These are phyloP conservation scores for Schlechtendalia chinensis DNA, from an alignment of 1,140 invertebrate species.

Conservation along the genomic window DNA sequence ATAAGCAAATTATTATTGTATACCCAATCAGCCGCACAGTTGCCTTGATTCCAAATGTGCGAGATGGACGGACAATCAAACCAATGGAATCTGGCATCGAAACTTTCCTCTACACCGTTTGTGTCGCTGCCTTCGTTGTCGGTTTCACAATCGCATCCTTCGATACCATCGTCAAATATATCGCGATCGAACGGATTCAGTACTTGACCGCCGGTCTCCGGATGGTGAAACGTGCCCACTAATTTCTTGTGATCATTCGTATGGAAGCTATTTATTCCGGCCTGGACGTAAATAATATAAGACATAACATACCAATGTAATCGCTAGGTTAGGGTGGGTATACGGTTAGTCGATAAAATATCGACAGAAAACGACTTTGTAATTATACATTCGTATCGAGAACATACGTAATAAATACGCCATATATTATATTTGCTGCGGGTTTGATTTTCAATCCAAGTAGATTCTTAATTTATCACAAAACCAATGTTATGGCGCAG, in stretches of 20 bases:
- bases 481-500: no score
- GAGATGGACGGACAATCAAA: slow-evolving; percentile 75
- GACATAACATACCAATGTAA: no score
- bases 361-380: no score
- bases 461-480: no score
- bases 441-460: no score
- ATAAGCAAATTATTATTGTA: background rate
- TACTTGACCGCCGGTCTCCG: background rate
- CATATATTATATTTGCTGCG: no score
- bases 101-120: slow-evolving; percentile 63
- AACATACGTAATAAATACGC: no score
- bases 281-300: background rate
- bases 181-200: background rate
- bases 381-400: no score
- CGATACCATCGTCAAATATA: no score
- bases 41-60: slow-evolving; percentile 74
- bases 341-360: no score
- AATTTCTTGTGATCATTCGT: slow-evolving; percentile 18
- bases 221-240: slow-evolving; percentile 3
- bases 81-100: slow-evolving; percentile 78
- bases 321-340: no score
- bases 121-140: background rate
- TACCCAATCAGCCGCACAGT: slow-evolving; percentile 71
- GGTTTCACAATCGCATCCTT: background rate
- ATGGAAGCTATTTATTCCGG: slow-evolving; percentile 19